Base-by-base conservation (phyloP, 1,140 invertebrate species). In the Procambarus clarkii region DNA sequence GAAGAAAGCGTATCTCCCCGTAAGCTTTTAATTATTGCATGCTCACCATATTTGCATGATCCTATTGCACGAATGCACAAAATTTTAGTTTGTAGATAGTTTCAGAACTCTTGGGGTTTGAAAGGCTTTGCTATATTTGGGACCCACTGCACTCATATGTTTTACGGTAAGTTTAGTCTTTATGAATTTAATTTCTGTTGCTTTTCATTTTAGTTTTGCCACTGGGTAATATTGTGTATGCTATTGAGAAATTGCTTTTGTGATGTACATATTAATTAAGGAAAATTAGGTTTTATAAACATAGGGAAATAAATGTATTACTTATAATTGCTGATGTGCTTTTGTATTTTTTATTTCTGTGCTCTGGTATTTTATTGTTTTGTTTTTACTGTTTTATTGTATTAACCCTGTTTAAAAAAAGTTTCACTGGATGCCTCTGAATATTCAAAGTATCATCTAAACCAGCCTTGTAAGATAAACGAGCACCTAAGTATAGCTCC, bases 1-100 rank as follows among this genome's bases (percentile, higher is more conserved):
- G 88, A 91, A 83, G 88, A 91, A 21, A 54, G 50, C 46, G 81
- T 76, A 21, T 84, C 88, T 69, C 88, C 88, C 76, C 88, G 88
- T 91, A 91, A 91, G 88, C 45, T 50, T n/a, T 60, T 54, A 13
- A 81, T 83, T 50, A 24, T 84, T 91, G 80, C 81, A 91, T 77
- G 69, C 11, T 48, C 78, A 64, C 60, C 21, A 64, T 64, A 64
- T 18, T 64, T 21, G 60, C 60, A 64, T 64, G 60, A 64, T 64
- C 21, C 4, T 64, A 21, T 4, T 64, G 60, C 60, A 64, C 18
- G 60, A 64, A 64, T 64, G 60, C 60, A 64, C 18, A 21, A 64
- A 15, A 64, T 13, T 64, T 64, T 15, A 64, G 18, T 64, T 13
- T 64, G 60, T 64, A 64, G 60, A 18, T 64, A 64, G 60, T 21